These are phyloP conservation scores for Tetragnatha versicolor DNA, from an alignment of 1,140 invertebrate species.

Conservation along the genomic window DNA sequence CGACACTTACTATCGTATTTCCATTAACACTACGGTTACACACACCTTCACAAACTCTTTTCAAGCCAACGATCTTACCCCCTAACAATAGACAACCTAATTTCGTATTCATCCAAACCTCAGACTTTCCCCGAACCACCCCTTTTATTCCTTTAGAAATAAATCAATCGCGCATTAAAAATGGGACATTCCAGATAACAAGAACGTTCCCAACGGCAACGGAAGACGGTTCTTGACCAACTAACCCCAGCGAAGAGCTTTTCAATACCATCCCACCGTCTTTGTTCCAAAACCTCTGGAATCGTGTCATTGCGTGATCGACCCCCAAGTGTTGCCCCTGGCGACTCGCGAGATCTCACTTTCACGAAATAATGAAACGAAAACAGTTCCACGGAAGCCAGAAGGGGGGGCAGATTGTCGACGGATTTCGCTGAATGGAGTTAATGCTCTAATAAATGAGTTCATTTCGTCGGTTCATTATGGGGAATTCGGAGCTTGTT, in stretches of 20 bases:
- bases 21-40: no score
- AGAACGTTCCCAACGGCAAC: neutral
- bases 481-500: no score
- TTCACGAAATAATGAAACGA: conserved; percentile 1
- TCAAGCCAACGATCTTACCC: neutral
- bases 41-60: neutral
- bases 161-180: neutral
- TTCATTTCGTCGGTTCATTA: neutral
- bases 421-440: neutral
- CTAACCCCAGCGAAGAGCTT: neutral
- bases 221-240: neutral
- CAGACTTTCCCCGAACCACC: neutral
- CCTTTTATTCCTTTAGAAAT: neutral
- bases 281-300: neutral
- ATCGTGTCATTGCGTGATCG: neutral
- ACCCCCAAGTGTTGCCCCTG: conserved; percentile 1
- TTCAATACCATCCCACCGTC: neutral
- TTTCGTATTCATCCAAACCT: neutral
- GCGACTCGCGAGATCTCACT: conserved; percentile 6
- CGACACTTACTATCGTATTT: no score
- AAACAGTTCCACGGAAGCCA: neutral
- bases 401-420: neutral
- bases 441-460: neutral
- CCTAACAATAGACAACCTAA: no score
- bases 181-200: neutral